Evolutionary conservation across 2,888 invertebrate species (phyloP), one percentile per base, ranked within the genome.

Genomic region (Mythimna ferrago): DNA sequence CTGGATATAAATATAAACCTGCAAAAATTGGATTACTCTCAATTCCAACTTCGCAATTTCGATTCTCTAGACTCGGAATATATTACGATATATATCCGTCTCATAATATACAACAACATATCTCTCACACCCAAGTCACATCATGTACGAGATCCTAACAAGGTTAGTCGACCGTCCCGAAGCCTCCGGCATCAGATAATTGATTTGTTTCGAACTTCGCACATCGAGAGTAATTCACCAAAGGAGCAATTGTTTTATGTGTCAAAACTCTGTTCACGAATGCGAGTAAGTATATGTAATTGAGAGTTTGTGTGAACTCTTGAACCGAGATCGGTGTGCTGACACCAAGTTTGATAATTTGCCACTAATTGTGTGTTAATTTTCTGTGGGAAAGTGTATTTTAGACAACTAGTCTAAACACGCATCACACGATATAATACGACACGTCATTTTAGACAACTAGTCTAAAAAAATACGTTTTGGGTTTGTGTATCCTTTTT

Each of bases 181-280:
- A 65, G 71, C 73, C 78, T 65, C 66, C 57, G 71, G 81, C 69
- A 76, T 68, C 63, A 61, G 70, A 69, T 79, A 86, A 85, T 81
- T 81, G 79, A 78, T 81, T 85, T 74, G 74, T 75, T 66, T 21
- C 73, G 57, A 78, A 85, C 60, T 85, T 85, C 53, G 56, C 68
- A 73, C 73, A 75, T 73, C 64, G 58, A 69, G 58, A 62, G 66
- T 70, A 57, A 73, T 73, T 63, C 62, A 21, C 68, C 53, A 53
- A 63, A 74, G 51, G 60, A 71, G 57, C 73, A 69, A 78, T 74
- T 56, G 73, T 44, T 61, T 57, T 65, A 48, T 58, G 54, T 51
- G 68, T 61, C 60, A 62, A 64, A 71, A 69, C 60, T 68, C 41
- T 32, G 60, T 80, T 73, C 69, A 71, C 35, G 62, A 66, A 68